Evolutionary conservation across 2,797 vertebrate species (phyloP).

Genomic region (Hemibagrus guttatus): DNA sequence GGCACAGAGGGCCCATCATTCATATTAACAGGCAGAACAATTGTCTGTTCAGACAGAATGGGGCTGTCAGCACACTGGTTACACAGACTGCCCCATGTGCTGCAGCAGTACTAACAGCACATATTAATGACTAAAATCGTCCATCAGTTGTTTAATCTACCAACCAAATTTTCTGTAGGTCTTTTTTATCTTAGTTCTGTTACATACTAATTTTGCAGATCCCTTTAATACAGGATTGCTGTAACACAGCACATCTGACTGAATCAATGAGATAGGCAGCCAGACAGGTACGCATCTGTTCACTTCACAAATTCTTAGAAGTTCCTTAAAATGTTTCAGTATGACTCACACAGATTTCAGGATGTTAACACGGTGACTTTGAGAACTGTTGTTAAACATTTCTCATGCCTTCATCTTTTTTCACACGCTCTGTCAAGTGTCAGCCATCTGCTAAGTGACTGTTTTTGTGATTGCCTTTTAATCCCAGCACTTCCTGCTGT

Average conservation of each 20-base stretch:
- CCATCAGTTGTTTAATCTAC: not conserved
- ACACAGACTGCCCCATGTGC: not conserved
- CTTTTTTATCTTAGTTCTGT: not conserved
- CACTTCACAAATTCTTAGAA: not conserved
- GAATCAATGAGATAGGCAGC: not conserved
- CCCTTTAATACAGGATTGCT: not conserved
- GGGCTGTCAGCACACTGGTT: not conserved
- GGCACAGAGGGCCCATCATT: not conserved
- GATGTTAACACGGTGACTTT: not conserved
- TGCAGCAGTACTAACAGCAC: not conserved
- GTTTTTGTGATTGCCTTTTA: not conserved
- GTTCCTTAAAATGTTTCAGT: not conserved
- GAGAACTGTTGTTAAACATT: not conserved
- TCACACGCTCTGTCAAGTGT: not conserved
- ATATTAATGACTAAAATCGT: not conserved
- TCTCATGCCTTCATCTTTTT: not conserved
- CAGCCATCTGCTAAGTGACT: not conserved
- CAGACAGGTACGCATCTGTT: constrained; percentile 1
- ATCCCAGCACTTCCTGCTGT: not conserved
- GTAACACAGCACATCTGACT: not conserved
- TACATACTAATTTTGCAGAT: not conserved
- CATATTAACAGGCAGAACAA: not conserved
- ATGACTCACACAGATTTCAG: not conserved
- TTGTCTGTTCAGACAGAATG: constrained; percentile 8
- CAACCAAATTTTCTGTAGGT: not conserved